phyloP scores from a whole-genome alignment of 2,888 invertebrate species.

The Brachypalpus laphriformis region DNA sequence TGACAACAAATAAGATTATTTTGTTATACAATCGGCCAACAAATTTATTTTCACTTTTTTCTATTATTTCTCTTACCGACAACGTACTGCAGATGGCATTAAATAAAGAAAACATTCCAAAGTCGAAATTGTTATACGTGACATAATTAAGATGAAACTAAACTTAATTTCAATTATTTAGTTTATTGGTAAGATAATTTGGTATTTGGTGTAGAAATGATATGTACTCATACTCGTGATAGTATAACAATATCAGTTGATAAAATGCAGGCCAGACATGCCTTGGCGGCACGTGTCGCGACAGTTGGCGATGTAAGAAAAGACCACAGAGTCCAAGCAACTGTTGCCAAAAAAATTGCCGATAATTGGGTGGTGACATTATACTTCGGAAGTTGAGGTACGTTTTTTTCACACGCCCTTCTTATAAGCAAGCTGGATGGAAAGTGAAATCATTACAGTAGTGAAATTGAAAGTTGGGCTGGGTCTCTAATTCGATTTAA shows the following conservation, averaged over 20 bases:
- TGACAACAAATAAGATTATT: slow-evolving; percentile 47
- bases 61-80: slow-evolving; percentile 5
- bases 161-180: slow-evolving; percentile 21
- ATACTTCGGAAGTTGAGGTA: neutral
- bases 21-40: slow-evolving; percentile 16
- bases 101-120: slow-evolving; percentile 39
- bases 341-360: slow-evolving; percentile 43
- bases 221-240: neutral
- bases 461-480: slow-evolving; percentile 60
- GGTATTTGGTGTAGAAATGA: neutral
- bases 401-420: slow-evolving; percentile 21
- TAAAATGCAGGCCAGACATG: slow-evolving; percentile 42
- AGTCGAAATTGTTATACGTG: slow-evolving; percentile 45
- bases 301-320: slow-evolving; percentile 23
- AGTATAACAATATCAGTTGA: neutral
- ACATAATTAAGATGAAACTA: slow-evolving; percentile 42
- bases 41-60: slow-evolving; percentile 50
- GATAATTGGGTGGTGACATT: slow-evolving; percentile 17
- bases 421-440: slow-evolving; percentile 12
- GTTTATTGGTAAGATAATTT: slow-evolving; percentile 2
- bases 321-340: neutral
- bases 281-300: neutral
- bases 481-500: slow-evolving; percentile 33
- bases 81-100: neutral
- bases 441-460: slow-evolving; percentile 45